Percentiles rank a stretch among this genome's conserved stretches.
phyloP scores from a whole-genome alignment of 2,113 vertebrate genomes.

The Fregetta grallaria region DNA sequence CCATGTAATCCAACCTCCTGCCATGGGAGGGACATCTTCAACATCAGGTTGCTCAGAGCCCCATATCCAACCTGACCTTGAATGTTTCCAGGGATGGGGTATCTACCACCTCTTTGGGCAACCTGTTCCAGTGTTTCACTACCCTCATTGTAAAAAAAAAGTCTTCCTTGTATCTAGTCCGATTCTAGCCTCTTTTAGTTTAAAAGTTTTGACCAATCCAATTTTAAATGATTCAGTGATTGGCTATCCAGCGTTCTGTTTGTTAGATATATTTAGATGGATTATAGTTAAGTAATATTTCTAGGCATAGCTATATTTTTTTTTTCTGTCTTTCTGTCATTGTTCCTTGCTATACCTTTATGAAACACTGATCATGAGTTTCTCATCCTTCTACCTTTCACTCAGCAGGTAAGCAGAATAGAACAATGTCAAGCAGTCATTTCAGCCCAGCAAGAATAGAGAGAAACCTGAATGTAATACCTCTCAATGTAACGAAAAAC shows the following conservation, averaged over 20 bases:
- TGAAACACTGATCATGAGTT: neutral
- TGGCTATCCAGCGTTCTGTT: neutral
- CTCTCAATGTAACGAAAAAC: neutral
- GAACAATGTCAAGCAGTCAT: neutral
- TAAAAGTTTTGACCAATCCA: neutral
- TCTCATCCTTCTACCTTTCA: neutral
- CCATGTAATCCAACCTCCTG: too few species aligned
- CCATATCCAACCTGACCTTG: too few species aligned
- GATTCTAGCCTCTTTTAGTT: too few species aligned
- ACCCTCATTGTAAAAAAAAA: too few species aligned
- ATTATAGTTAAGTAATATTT: neutral
- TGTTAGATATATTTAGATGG: neutral
- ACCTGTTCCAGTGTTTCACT: too few species aligned
- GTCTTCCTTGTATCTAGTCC: too few species aligned
- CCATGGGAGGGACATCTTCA: too few species aligned
- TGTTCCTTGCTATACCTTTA: neutral
- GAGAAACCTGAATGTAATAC: neutral
- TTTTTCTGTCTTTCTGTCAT: neutral
- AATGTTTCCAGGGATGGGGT: too few species aligned
- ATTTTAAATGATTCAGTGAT: neutral
- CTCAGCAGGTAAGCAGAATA: neutral
- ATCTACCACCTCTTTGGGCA: too few species aligned
- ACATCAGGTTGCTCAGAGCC: too few species aligned
- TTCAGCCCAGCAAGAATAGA: neutral
- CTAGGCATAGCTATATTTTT: neutral